phyloP scores from a whole-genome alignment of 2,113 vertebrate genomes.

The Arizona elegans region DNA sequence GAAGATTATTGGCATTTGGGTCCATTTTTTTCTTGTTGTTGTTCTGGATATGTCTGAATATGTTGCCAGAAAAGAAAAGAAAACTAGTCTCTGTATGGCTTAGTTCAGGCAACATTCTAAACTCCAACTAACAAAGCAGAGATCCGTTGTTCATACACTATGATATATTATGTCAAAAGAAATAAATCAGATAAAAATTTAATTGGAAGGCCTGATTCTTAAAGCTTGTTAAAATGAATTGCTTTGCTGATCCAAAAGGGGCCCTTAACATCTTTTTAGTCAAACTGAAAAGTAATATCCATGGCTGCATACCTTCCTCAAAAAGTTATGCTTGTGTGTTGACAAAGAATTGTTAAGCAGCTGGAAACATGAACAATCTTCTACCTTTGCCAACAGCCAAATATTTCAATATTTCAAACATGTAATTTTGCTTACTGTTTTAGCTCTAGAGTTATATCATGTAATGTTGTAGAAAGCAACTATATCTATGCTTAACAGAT shows the following conservation, averaged over 20 bases:
- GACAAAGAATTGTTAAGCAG: neutral
- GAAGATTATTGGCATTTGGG: neutral
- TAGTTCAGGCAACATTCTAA: neutral
- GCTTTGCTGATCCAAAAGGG: neutral
- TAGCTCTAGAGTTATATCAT: neutral
- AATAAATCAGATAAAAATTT: neutral
- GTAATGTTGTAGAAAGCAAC: constrained; percentile 43
- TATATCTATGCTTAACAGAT: neutral
- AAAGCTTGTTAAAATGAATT: neutral
- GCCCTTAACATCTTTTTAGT: neutral
- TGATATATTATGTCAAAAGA: neutral
- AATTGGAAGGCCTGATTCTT: neutral
- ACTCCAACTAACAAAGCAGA: neutral
- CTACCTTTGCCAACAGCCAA: constrained; percentile 5
- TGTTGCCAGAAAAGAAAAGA: neutral
- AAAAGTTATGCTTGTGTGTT: neutral
- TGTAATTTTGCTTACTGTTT: constrained; percentile 25
- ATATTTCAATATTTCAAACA: constrained; percentile 7
- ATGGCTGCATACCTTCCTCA: constrained; percentile 32
- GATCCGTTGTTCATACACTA: neutral
- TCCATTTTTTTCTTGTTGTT: neutral
- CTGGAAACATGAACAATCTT: neutral
- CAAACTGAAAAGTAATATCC: neutral
- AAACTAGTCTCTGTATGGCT: neutral
- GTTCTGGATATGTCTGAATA: neutral